Conservation (phyloP, 2,113 vertebrate genomes). For the Apaloderma vittatum region DNA sequence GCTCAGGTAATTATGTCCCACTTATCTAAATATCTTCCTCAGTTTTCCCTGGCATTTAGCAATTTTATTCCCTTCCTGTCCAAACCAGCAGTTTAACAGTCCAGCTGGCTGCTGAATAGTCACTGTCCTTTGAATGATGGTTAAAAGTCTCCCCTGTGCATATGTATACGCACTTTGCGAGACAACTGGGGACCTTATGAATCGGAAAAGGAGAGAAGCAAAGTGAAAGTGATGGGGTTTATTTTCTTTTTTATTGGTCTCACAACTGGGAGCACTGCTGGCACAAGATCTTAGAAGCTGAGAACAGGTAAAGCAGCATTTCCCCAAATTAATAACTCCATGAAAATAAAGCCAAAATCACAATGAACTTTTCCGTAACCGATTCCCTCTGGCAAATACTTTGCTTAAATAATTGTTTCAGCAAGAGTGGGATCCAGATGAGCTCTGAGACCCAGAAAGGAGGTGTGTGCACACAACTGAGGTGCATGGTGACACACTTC, state of each 20-base stretch:
- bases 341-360: not conserved
- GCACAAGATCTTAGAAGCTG: not conserved
- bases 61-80: slow-evolving; percentile 37
- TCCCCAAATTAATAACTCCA: not conserved
- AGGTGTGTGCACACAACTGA: rapidly evolving
- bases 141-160: not conserved
- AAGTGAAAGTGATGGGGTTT: not conserved
- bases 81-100: not conserved
- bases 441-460: not conserved
- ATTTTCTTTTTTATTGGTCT: not conserved
- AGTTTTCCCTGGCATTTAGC: slow-evolving; percentile 21
- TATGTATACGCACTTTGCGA: not conserved
- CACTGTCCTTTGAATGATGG: not conserved
- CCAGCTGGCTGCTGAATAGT: not conserved
- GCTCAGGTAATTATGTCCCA: slow-evolving; percentile 48
- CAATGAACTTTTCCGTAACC: not conserved
- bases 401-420: not conserved
- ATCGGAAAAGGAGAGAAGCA: not conserved
- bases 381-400: not conserved
- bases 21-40: slow-evolving; percentile 60
- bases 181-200: not conserved
- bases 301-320: not conserved
- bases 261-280: not conserved
- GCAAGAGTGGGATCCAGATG: not conserved
- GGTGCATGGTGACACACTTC: not conserved